Conservation (phyloP, 2,888 invertebrate species). For the Coleophora flavipennella region DNA sequence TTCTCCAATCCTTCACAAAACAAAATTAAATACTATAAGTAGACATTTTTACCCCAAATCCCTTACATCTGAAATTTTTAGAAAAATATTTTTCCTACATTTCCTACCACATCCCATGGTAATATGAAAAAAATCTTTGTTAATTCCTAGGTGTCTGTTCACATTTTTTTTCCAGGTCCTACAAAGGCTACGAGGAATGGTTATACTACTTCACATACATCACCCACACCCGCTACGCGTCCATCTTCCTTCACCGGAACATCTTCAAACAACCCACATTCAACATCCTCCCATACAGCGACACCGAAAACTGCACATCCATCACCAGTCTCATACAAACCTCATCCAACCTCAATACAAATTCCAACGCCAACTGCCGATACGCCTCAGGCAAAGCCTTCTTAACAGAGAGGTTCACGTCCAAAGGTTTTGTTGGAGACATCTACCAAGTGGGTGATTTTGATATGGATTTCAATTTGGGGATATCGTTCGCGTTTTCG, state of each 20-base stretch:
- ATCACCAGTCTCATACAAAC: slow-evolving; percentile 71
- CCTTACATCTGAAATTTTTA: too few relatives aligned
- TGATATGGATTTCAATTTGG: slow-evolving; percentile 83
- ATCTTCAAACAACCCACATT: slow-evolving; percentile 75
- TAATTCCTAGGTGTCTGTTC: too few relatives aligned
- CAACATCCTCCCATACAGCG: slow-evolving; percentile 67
- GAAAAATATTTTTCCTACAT: too few relatives aligned
- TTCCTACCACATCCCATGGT: too few relatives aligned
- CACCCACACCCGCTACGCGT: slow-evolving; percentile 85
- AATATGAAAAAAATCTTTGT: too few relatives aligned
- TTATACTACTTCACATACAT: slow-evolving; percentile 84
- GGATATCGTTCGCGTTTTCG: slow-evolving; percentile 87
- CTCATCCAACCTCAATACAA: slow-evolving; percentile 53
- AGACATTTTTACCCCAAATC: too few relatives aligned
- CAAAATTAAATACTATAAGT: too few relatives aligned
- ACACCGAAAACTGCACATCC: slow-evolving; percentile 67
- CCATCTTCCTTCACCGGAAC: slow-evolving; percentile 81
- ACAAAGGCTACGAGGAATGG: slow-evolving; percentile 86
- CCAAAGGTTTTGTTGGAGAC: slow-evolving; percentile 68
- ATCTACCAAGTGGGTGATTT: slow-evolving; percentile 73
- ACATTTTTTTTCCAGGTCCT: slow-evolving; percentile 72
- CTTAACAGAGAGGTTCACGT: slow-evolving; percentile 79
- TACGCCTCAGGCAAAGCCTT: slow-evolving; percentile 81
- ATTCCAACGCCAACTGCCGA: slow-evolving; percentile 75
- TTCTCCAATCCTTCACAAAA: too few relatives aligned